phyloP scores from a whole-genome alignment of 2,113 vertebrate genomes.

The Ageneiosus marmoratus region DNA sequence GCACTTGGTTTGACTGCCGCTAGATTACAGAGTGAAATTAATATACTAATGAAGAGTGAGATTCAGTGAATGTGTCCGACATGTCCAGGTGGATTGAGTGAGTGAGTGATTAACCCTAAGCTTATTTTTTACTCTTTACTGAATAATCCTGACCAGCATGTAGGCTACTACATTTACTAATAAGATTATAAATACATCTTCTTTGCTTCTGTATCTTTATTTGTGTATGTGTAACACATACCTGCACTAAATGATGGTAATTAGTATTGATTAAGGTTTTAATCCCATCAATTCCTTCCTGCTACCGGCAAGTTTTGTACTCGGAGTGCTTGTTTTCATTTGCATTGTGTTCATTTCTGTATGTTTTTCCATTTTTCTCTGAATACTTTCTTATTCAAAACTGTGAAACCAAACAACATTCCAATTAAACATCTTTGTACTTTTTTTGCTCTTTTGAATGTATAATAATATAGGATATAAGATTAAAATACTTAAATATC shows the following conservation, averaged over 20 bases:
- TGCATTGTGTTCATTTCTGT: background rate
- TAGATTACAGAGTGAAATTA: background rate
- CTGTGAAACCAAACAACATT: slow-evolving; percentile 22
- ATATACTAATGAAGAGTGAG: background rate
- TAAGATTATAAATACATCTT: too few species aligned
- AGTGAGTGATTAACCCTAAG: background rate
- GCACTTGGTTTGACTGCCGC: background rate
- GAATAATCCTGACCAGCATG: slow-evolving; percentile 7
- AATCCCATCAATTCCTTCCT: background rate
- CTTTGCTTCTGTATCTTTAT: too few species aligned
- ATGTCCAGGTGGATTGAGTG: background rate
- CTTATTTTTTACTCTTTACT: background rate
- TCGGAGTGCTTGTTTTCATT: background rate
- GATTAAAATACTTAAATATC: background rate
- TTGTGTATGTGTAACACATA: background rate
- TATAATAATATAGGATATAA: background rate
- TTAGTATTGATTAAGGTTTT: background rate
- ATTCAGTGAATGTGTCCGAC: background rate
- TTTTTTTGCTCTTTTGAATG: background rate
- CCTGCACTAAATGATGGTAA: background rate
- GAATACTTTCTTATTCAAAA: background rate
- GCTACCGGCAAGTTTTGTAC: background rate
- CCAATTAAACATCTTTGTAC: background rate
- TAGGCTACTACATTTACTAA: background rate
- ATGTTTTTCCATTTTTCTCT: background rate